Evolutionary conservation across 2,113 vertebrate species (phyloP), one percentile per base, ranked within the genome.

Genomic region (Chroicocephalus ridibundus): DNA sequence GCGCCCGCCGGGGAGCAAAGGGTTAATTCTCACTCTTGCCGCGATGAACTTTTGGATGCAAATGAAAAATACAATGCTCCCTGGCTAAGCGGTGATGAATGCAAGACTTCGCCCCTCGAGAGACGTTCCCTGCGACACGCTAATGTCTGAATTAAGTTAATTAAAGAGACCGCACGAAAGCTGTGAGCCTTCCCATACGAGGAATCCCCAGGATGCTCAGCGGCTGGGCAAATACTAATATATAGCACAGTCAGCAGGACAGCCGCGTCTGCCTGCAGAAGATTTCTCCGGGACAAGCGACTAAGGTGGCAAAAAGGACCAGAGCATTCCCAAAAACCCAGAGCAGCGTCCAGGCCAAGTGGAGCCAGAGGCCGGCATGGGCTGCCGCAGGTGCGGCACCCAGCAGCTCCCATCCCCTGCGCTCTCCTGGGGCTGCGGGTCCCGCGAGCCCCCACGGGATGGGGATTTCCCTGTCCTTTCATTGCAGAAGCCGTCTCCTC

Each of bases 81-180:
- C 86, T 89, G 70, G 79, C 88, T 96, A 97, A 97, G 89, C 40
- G 55, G 76, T 87, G 74, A 96, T 96, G 96, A 97, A 97, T 62
- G 92, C 90, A 97, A 97, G 64, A 70, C 85, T 93, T 82, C 60
- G 54, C 86, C 85, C 81, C 90, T 6, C 3, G 46, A 96, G 97
- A 96, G 85, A 91, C 15, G 7, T 93, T 96, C 90, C 93, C 60
- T 44, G 36, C 83, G 76, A 95, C 85, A 92, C 20, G 11, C 52
- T 93, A 91, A 97, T 72, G 74, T 96, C 88, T 96, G 93, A 97
- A 96, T 97, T 93, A 96, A 97, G 82, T 97, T 97, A 97, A 97
- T 98, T 97, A 97, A 97, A 96, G 82, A 96, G 86, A 88, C 62
- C 21, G 16, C 81, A 80, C 51, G 86, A 79, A 80, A 94, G 80